Base-by-base conservation (phyloP, 2,113 vertebrate species). In the Platichthys stellatus region DNA sequence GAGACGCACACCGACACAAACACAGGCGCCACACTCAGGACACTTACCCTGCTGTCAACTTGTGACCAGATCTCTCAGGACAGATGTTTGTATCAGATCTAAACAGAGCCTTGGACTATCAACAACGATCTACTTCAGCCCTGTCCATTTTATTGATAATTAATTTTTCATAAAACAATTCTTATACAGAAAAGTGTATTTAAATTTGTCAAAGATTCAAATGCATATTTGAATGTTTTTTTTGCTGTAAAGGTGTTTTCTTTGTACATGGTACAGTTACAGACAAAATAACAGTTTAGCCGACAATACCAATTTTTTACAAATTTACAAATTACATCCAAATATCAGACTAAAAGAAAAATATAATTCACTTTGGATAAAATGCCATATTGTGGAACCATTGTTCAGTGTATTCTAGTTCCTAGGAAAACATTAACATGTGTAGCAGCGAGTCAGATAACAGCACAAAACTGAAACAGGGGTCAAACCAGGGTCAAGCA, bases 401-500 rank as follows among this genome's bases (percentile, higher is more conserved):
- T 10, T 2, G 28, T 63, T 80, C 13, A 61, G 21, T 43, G 40
- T 43, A 13, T 57, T 23, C 21, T 20, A 57, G 20, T 2, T 54
- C 54, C 54, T 43, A 49, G 8, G 5, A 31, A 53, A 65, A 76
- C 54, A 67, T 68, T 18, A 35, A 51, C 28, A 31, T 51, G 51
- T 67, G 62, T 45, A 31, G 31, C 31, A 31, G 31, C 31, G 31
- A 31, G 31, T 31, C 31, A 31, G 47, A 51, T 59, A 35, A 59
- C 75, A 47, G 24, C 51, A 76, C 75, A 47, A 21, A 63, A 54
- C 66, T 12, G 49, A 70, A 76, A 60, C 24, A 47, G 59, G 43
- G 76, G 72, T 45, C 83, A 85, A 87, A 90, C 87, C 86, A 84
- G 87, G 76, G 85, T 87, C 85, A 87, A 87, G 24, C 77, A 77